A percentile compares a stretch with the other conserved stretches of the same genome.
Conservation (phyloP, 2,797 vertebrate genomes). For the Diceros bicornis region DNA sequence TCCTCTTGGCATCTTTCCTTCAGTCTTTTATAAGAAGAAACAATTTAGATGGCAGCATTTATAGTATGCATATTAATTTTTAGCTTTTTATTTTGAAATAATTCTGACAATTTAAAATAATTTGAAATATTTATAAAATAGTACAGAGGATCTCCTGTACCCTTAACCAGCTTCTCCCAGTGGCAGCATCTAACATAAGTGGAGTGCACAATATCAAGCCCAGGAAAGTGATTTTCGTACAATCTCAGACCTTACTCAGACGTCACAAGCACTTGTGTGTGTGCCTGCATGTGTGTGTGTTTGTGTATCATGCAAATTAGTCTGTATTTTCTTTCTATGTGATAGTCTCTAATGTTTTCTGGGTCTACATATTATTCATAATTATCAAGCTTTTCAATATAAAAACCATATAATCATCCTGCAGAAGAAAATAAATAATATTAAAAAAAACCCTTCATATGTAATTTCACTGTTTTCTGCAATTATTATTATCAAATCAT, state of each 20-base stretch:
- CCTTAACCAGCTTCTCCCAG: background rate
- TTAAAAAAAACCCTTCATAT: background rate
- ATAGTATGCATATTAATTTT: background rate
- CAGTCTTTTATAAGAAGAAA: background rate
- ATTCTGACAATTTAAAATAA: background rate
- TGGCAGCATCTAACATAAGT: accelerated
- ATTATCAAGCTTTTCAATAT: background rate
- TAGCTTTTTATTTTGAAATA: slow-evolving; percentile 36
- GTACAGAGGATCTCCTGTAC: background rate
- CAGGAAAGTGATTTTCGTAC: background rate
- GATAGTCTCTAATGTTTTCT: background rate
- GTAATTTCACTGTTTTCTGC: background rate
- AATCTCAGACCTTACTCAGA: background rate
- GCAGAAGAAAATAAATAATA: background rate
- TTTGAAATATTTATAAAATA: background rate
- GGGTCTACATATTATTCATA: background rate
- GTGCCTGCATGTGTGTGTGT: accelerated
- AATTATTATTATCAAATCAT: background rate
- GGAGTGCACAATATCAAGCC: accelerated
- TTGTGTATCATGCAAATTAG: too few species aligned
- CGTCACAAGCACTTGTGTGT: too few species aligned
- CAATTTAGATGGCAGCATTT: background rate
- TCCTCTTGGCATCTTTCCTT: background rate
- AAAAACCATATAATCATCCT: background rate
- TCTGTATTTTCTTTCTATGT: accelerated